These are phyloP conservation scores for Lichenostomus cassidix DNA, from an alignment of 2,113 vertebrate species.

Conservation along the genomic window DNA sequence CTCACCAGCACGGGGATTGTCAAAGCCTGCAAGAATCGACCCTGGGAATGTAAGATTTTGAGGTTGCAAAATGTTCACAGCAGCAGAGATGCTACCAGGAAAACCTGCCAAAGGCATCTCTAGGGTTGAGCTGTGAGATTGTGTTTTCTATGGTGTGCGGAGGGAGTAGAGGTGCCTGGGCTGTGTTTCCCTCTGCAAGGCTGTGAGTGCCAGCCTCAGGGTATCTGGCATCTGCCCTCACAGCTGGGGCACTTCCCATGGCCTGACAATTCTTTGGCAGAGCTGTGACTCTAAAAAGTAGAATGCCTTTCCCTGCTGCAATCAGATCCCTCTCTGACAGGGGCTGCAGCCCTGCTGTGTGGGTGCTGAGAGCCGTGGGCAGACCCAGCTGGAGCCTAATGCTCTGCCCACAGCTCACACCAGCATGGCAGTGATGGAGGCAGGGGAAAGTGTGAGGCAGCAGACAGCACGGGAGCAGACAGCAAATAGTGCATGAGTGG, in stretches of 20 bases:
- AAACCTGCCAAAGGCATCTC: background rate
- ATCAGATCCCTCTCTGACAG: background rate
- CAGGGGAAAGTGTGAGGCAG: background rate
- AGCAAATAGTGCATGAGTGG: background rate
- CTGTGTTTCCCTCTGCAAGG: background rate
- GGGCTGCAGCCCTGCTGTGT: background rate
- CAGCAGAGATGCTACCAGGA: background rate
- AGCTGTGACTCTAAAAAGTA: background rate
- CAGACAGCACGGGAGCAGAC: background rate
- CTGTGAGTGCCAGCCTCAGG: background rate
- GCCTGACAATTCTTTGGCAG: background rate
- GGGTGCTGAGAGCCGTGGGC: background rate
- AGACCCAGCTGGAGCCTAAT: background rate
- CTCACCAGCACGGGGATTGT: background rate
- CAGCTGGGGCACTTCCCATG: background rate
- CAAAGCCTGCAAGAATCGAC: background rate
- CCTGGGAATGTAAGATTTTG: background rate
- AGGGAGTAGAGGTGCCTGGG: background rate
- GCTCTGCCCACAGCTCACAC: background rate
- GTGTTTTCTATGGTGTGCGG: background rate
- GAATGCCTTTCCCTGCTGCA: background rate
- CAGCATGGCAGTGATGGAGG: background rate
- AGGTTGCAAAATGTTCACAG: background rate
- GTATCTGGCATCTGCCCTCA: background rate
- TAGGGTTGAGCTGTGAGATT: background rate